Evolutionary conservation across 53 echinoderm and acorn worm genomes (phyloP), one percentile per base, ranked within the genome.

Genomic region (Temnopleurus reevesii): DNA sequence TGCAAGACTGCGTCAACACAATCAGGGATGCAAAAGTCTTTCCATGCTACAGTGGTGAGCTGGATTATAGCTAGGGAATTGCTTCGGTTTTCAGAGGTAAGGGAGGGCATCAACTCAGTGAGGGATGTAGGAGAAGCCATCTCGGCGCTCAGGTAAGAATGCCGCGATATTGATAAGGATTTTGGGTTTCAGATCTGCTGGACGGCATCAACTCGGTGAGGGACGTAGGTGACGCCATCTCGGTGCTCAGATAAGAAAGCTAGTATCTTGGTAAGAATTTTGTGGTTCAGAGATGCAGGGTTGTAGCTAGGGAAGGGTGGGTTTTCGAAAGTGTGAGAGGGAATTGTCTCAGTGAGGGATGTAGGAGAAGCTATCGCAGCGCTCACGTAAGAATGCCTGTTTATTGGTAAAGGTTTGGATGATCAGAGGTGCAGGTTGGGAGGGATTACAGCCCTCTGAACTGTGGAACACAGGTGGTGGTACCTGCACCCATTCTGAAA

Each of bases 111-210:
- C 17, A 87, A 92, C 9, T 84, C 91, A 46, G 98, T 94, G 25
- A 94, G 98, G 55, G 91, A 91, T 71, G 93, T 98, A 0, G 98
- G 92, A 63, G 98, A 98, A 82, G 98, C 98, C 47, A 98, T 98
- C 77, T 87, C 95, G 53, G 95, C 86, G n/a, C 92, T 98, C 29
- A 91, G 93, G 98, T 98, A 38, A 91, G 92, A 45, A n/a, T n/a
- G n/a, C n/a, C n/a, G n/a, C n/a, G n/a, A n/a, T n/a, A n/a, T n/a
- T 6, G 2, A 24, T 29, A 60, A 60, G 23, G n/a, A n/a, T n/a
- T n/a, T n/a, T n/a, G n/a, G n/a, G n/a, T n/a, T n/a, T n/a, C n/a
- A n/a, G n/a, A n/a, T n/a, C n/a, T n/a, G n/a, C n/a, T n/a, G n/a
- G n/a, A 92, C 12, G 98, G 95, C 8, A 77, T 59, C 17, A 87